Evolutionary conservation across 2,888 invertebrate genomes (phyloP).

Genomic region (Athripsodes cinereus): DNA sequence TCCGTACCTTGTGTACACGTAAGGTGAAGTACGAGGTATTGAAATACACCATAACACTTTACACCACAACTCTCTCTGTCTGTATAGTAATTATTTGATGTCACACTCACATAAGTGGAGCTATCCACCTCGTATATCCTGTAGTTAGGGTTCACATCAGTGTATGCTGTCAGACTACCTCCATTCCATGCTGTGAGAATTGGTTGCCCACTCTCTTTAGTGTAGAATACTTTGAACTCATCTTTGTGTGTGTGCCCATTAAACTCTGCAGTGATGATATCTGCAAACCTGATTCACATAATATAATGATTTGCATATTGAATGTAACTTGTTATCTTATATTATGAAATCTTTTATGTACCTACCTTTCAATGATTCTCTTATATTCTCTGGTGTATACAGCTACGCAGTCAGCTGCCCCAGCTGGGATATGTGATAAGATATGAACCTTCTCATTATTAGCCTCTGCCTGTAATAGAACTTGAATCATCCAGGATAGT

Average conservation of each 20-base stretch:
- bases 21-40: no score
- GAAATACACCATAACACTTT: no score
- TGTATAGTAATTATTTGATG: no score
- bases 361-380: slow-evolving; percentile 57
- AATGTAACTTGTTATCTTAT: no score
- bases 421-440: slow-evolving; percentile 76
- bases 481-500: slow-evolving; percentile 77
- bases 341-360: no score
- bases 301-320: no score
- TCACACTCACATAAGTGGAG: slow-evolving; percentile 47
- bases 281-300: slow-evolving; percentile 58
- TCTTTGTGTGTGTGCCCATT: slow-evolving; percentile 79
- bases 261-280: slow-evolving; percentile 71
- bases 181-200: slow-evolving; percentile 72
- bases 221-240: slow-evolving; percentile 66
- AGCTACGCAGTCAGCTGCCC: slow-evolving; percentile 57
- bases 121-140: slow-evolving; percentile 66
- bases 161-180: slow-evolving; percentile 71
- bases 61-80: no score
- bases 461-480: slow-evolving; percentile 66
- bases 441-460: slow-evolving; percentile 74
- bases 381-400: slow-evolving; percentile 69
- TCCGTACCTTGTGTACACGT: no score
- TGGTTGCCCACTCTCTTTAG: slow-evolving; percentile 47
- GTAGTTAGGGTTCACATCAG: slow-evolving; percentile 74